Conservation (phyloP, 2,888 invertebrate genomes). For the Punctoribates punctum region DNA sequence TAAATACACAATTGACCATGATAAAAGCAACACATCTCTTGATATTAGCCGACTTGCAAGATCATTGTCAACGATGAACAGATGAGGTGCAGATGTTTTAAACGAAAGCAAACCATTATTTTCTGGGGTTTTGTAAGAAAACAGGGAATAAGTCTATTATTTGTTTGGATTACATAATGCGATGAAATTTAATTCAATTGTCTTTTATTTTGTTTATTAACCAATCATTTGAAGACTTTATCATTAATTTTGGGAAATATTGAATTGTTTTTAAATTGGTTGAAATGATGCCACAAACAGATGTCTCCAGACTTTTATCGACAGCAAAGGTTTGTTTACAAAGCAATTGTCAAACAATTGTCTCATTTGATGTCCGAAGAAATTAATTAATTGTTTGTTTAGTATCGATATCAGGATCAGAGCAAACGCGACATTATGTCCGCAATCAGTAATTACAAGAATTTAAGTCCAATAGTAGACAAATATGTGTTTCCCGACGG, state of each 20-base stretch:
- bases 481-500: constrained; percentile 84
- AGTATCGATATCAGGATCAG: constrained; percentile 48
- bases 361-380: not conserved
- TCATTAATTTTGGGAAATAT: not conserved
- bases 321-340: constrained; percentile 34
- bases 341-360: too few species aligned
- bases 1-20: too few species aligned
- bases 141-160: not conserved
- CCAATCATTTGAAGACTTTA: not conserved
- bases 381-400: not conserved
- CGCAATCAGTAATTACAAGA: constrained; percentile 64
- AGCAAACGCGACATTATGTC: constrained; percentile 62
- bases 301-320: constrained; percentile 17
- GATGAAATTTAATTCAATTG: not conserved
- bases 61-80: not conserved
- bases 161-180: not conserved
- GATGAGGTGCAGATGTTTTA: not conserved
- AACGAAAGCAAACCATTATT: too few species aligned
- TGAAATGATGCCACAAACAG: not conserved
- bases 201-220: not conserved
- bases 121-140: not conserved
- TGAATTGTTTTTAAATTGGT: not conserved
- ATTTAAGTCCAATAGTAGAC: constrained; percentile 64
- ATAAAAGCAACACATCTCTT: too few species aligned
- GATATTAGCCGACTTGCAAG: too few species aligned